A percentile compares a stretch with the other conserved stretches of the same genome.
Evolutionary conservation across 2,113 vertebrate species (phyloP).

Genomic region (Paralichthys olivaceus): DNA sequence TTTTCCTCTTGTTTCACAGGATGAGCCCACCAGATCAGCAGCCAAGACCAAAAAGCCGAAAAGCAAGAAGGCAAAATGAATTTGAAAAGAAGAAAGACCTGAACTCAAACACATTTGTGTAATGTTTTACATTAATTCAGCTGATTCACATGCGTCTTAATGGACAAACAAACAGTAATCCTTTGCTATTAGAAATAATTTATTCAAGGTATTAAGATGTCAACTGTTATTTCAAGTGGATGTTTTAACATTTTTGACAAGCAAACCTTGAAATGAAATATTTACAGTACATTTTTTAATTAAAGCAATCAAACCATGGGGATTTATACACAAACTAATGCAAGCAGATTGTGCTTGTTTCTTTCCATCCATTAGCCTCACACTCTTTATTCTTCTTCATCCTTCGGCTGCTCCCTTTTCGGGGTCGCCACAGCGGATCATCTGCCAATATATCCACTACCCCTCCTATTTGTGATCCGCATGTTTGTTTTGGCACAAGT

Average conservation of each 20-base stretch:
- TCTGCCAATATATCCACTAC: too few relatives aligned
- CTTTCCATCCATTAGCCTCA: not conserved
- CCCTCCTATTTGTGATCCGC: too few relatives aligned
- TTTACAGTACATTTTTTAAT: conserved; percentile 26
- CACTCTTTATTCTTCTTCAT: too few relatives aligned
- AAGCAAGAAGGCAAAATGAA: conserved; percentile 83
- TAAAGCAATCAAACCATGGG: conserved; percentile 19
- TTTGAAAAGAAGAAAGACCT: not conserved
- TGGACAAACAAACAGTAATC: not conserved
- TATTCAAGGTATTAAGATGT: not conserved
- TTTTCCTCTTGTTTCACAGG: conserved; percentile 69
- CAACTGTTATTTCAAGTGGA: not conserved
- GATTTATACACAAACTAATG: not conserved
- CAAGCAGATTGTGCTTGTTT: not conserved
- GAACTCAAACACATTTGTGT: not conserved
- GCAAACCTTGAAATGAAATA: conserved; percentile 13
- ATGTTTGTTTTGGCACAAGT: too few relatives aligned
- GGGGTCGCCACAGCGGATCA: too few relatives aligned
- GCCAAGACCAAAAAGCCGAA: conserved; percentile 78
- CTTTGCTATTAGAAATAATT: not conserved
- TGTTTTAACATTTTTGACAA: not conserved
- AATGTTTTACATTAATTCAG: not conserved
- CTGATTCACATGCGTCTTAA: not conserved
- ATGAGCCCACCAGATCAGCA: conserved; percentile 76
- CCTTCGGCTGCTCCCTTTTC: too few relatives aligned